Evolutionary conservation across 2,113 vertebrate genomes (phyloP).

Genomic region (Psephotus haematonotus): DNA sequence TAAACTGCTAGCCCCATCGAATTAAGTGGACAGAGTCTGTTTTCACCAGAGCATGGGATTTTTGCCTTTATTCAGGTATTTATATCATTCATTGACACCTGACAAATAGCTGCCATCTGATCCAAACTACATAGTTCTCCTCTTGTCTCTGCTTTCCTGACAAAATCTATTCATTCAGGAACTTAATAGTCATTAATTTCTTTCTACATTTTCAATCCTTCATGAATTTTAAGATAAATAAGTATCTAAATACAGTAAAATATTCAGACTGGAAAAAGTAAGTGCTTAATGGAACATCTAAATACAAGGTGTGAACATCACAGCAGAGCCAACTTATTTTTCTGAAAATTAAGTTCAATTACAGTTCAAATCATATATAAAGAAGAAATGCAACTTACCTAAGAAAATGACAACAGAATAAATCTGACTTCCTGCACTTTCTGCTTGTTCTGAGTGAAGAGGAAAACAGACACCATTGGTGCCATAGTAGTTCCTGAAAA

Average conservation of each 20-base stretch:
- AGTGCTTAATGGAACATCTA: background rate
- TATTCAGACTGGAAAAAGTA: background rate
- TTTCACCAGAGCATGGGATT: background rate
- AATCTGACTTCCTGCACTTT: conserved; percentile 88
- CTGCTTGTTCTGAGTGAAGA: conserved; percentile 91
- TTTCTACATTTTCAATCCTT: background rate
- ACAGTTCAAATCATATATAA: background rate
- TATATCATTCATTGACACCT: background rate
- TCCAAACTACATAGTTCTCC: background rate
- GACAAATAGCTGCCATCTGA: background rate
- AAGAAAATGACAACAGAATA: conserved; percentile 96
- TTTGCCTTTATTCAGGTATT: background rate
- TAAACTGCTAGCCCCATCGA: background rate
- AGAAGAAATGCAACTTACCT: conserved; percentile 76
- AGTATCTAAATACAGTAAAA: background rate
- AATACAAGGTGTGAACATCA: background rate
- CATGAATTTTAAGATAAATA: background rate
- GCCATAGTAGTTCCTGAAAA: conserved; percentile 95
- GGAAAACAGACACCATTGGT: conserved; percentile 96
- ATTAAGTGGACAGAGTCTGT: background rate
- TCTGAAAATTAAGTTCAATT: background rate
- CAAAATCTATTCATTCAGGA: background rate
- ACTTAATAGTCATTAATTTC: background rate
- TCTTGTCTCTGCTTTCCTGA: background rate
- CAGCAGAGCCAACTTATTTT: background rate